Percentiles rank a stretch among this genome's conserved stretches.
Evolutionary conservation across 2,797 vertebrate species (phyloP).

Genomic region (Selene dorsalis): DNA sequence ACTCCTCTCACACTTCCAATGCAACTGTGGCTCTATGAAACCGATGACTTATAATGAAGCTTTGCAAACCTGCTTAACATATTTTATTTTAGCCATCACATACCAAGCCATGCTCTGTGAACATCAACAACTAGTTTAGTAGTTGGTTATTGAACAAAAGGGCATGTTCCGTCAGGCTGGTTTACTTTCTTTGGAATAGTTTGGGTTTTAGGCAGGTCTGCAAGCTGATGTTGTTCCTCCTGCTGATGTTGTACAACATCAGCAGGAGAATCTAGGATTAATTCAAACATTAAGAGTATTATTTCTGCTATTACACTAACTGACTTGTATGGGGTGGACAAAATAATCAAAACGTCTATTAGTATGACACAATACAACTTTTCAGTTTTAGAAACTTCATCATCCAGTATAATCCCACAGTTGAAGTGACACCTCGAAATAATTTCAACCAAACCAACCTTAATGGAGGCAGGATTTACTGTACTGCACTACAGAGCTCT

Average conservation of each 20-base stretch:
- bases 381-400: not conserved
- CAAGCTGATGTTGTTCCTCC: constrained; percentile 19
- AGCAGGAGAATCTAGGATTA: too few relatives aligned
- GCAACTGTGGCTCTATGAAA: not conserved
- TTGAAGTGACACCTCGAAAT: not conserved
- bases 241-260: too few relatives aligned
- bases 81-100: not conserved
- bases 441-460: not conserved
- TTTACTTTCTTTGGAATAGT: not conserved
- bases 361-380: not conserved
- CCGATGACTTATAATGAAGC: not conserved
- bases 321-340: not conserved
- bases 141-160: too few relatives aligned
- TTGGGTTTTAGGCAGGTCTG: constrained; percentile 9
- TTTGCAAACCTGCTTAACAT: not conserved
- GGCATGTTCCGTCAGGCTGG: not conserved
- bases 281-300: too few relatives aligned
- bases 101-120: not conserved
- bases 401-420: not conserved
- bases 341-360: not conserved
- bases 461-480: not conserved
- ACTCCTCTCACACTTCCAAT: not conserved
- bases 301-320: not conserved
- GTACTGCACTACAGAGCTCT: not conserved
- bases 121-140: too few relatives aligned